Evolutionary conservation across 2,888 invertebrate genomes (phyloP), one percentile per base, ranked within the genome.

Genomic region (Neria commutata): DNA sequence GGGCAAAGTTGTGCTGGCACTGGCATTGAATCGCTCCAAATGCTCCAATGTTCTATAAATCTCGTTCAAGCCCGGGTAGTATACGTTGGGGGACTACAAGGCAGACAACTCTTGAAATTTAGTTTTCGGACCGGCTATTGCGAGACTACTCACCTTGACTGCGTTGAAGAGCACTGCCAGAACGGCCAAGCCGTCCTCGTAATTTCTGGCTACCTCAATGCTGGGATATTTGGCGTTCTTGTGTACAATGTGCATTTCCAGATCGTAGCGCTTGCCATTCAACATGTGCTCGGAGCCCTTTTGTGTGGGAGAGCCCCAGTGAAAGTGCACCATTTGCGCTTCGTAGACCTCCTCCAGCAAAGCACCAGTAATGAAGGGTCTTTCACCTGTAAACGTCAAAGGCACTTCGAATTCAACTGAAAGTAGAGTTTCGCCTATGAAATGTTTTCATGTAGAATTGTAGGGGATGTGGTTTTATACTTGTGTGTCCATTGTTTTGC

Each of bases 231-330:
- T 87, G 70, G 81, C 85, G 23, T 85, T 84, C 68, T 86, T 86
- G 74, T 88, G 89, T 0, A 91, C 89, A 23, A 90, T 83, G 73
- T 91, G 90, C 68, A 88, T 79, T 78, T 89, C 89, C 56, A 88
- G 71, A 6, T 86, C 85, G 66, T 83, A 85, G 52, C 87, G 87
- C n/a, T 61, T 62, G 2, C 74, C 71, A 58, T 79, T 73, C 0
- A 79, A 61, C 21, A 68, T 26, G 40, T 79, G 78, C 47, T 79
- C 80, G 0, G 91, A 89, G 10, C 91, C 91, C 26, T 87, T 85
- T 73, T 86, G 85, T 77, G 88, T 87, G 68, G 86, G 85, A 63
- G 86, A 86, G 1, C 87, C 82, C 91, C 91, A 91, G 77, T 91
- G 91, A 80, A 91, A 91, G 54, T 79, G 79, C 1, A 79, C 69